Base-by-base conservation (phyloP, 2,797 vertebrate genomes). In the Danio kyathit region DNA sequence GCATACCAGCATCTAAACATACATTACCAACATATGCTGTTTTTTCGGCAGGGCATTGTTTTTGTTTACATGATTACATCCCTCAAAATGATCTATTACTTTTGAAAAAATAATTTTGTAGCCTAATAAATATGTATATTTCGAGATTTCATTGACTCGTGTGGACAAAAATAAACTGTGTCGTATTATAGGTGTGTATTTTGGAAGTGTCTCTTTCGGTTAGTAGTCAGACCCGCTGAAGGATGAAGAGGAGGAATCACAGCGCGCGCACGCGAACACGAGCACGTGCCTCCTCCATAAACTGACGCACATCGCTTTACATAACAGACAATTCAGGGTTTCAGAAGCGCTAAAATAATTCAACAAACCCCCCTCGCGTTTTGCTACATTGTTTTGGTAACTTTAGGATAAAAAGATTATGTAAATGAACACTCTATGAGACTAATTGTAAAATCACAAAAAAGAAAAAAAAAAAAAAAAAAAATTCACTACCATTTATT, bases 211-310 rank as follows among this genome's bases (percentile, higher is more conserved):
- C 59, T 4, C 57, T 63, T 63, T 9, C 7, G 76, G 14, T 69
- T 69, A 48, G 48, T 54, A 52, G 21, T 19, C 16, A 19, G 60
- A 64, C 49, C 59, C n/a, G 7, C 46, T 63, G 67, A 73, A 56
- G 70, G 49, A 80, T 73, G 60, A 70, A 80, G 78, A 79, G 63
- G 57, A 71, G 40, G 46, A 63, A 61, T 17, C 48, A 79, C 21
- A 38, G 13, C n/a, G 17, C 46, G n/a, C 8, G 46, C 73, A 65
- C 74, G 60, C 11, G 60, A 16, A 29, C 29, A 29, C 29, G 3
- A 29, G 29, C 46, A 7, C 46, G 7, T 7, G 63, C 54, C 54
- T 44, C 77, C 66, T 61, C 66, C 77, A 13, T 52, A 13, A 2
- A 51, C 66, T 70, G 46, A 71, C 54, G 52, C 64, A 77, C 59